phyloP scores from a whole-genome alignment of 2,113 vertebrate genomes.

The Paratilapia polleni region DNA sequence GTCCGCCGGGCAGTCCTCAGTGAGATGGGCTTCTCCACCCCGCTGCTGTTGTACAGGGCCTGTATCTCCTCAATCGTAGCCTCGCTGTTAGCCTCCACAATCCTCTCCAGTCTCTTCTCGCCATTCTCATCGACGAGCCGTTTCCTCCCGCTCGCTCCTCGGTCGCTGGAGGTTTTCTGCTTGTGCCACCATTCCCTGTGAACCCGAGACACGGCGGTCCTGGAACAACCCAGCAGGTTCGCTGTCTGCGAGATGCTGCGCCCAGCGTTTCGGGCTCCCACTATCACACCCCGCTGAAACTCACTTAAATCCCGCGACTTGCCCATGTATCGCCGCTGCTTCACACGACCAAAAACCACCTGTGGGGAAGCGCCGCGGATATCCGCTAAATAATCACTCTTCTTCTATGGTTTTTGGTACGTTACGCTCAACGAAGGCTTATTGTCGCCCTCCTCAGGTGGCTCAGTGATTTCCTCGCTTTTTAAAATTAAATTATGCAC shows the following conservation, averaged over 20 bases:
- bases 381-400: neutral
- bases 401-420: neutral
- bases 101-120: neutral
- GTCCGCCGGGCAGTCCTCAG: neutral
- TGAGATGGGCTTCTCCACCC: neutral
- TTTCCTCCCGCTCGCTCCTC: neutral
- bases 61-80: neutral
- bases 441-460: neutral
- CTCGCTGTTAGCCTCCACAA: neutral
- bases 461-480: neutral
- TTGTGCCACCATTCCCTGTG: neutral
- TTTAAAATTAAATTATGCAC: no score
- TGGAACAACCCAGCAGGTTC: neutral
- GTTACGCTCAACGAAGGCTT: neutral
- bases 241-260: neutral
- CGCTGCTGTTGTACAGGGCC: neutral
- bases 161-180: neutral
- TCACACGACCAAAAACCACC: no score
- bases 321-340: neutral
- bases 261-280: neutral
- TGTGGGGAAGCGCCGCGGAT: neutral
- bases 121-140: neutral
- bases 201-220: neutral
- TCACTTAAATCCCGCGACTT: neutral
- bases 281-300: slow-evolving; percentile 2